Base-by-base conservation (phyloP, 2,797 vertebrate species). In the Euthynnus affinis region DNA sequence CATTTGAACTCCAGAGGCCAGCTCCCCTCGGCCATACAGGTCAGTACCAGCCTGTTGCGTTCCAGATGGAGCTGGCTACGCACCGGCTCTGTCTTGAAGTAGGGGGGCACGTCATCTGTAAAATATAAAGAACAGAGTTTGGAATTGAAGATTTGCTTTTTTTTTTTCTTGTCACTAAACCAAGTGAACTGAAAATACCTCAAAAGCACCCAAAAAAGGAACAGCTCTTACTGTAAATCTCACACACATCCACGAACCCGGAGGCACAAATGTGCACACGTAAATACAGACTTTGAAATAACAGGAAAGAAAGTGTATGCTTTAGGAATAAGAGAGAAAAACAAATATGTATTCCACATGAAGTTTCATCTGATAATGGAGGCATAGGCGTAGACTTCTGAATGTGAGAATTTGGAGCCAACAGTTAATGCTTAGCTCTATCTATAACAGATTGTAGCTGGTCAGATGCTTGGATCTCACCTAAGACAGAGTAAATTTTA, bases 1-100 rank as follows among this genome's bases (percentile, higher is more conserved):
- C 98, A 99, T 89, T 98, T 99, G 93, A 99, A 99, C 94, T 99
- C 98, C 27, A 99, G 96, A 0, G 98, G 98, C 98, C 98, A 99
- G 94, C 98, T 99, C 83, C 98, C 98, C 90, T 99, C 98, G 0
- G 98, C 98, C 98, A 99, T 99, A 88, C 98, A 99, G 0, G 98
- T 99, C 73, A 99, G 95, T 72, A 99, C 98, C 93, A 99, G 94
- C 58, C 98, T 95, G 92, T 99, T 99, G 63, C 97, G 96, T 76
- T 99, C 98, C 92, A 99, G 94, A 77, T 99, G 98, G 55, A 99
- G 96, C 90, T 99, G 98, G 34, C 96, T 97, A 20, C 96, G 91
- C 65, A 97, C 97, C 0, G 98, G 98, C 90, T 99, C 98, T 0
- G 97, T 99, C 95, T 99, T 99, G 92, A 99, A 99, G 84, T 99